These are phyloP conservation scores for Cossypha caffra DNA, from an alignment of 2,797 vertebrate genomes.

Conservation along the genomic window DNA sequence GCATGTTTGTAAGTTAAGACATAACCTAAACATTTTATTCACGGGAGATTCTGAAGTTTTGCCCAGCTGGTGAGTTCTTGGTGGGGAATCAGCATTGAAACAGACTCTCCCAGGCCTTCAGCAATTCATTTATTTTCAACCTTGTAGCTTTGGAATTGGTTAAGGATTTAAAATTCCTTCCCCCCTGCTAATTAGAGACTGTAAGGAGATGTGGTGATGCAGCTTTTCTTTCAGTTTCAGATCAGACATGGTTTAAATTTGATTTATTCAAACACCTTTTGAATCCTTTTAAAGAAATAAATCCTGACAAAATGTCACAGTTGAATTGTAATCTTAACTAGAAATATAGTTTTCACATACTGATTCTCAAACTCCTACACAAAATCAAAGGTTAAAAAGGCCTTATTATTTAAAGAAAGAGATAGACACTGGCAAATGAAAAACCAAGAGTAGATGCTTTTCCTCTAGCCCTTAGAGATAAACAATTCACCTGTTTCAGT, in stretches of 20 bases:
- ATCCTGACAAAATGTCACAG: background rate
- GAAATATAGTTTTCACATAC: background rate
- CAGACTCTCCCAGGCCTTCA: background rate
- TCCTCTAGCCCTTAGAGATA: background rate
- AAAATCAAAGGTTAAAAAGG: background rate
- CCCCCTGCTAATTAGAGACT: background rate
- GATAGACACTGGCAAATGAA: background rate
- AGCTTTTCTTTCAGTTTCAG: conserved; percentile 30
- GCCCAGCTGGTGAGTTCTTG: background rate
- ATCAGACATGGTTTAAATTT: background rate
- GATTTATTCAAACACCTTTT: background rate
- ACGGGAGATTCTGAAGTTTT: conserved; percentile 23
- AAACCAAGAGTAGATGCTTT: background rate
- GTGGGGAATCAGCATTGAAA: background rate
- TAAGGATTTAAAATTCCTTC: background rate
- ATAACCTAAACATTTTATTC: conserved; percentile 55
- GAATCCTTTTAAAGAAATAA: background rate
- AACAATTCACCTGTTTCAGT: background rate
- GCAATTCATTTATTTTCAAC: background rate
- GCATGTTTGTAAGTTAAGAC: conserved; percentile 55
- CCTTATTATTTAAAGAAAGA: background rate
- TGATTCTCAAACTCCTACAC: background rate
- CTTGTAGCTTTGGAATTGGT: conserved; percentile 8
- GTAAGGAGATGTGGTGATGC: background rate
- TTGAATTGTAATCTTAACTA: background rate